phyloP scores from a whole-genome alignment of 2,888 invertebrate species.

The Calameuta filiformis region DNA sequence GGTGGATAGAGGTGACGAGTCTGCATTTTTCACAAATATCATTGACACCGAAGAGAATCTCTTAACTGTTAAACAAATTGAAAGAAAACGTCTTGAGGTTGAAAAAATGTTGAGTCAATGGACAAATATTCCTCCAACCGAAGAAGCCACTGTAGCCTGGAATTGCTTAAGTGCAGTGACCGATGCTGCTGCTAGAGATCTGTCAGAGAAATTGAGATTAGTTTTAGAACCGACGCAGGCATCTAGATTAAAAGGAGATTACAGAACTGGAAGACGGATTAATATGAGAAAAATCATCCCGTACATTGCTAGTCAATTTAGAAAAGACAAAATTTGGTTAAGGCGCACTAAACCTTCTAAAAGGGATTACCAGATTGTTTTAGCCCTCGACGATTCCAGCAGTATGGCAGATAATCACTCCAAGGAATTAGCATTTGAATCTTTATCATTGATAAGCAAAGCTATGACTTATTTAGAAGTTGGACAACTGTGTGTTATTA shows the following conservation, averaged over 20 bases:
- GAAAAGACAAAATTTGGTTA: constrained; percentile 99
- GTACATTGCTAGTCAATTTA: constrained; percentile 98
- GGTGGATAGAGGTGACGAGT: constrained; percentile 77
- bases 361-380: constrained; percentile 93
- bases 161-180: constrained; percentile 72
- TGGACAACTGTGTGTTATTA: constrained; percentile 90
- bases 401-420: constrained; percentile 91
- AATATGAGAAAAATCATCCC: constrained; percentile 99
- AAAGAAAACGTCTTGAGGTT: constrained; percentile 47
- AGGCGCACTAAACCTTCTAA: constrained; percentile 94
- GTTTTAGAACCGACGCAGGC: constrained; percentile 96
- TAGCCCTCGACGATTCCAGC: constrained; percentile 97
- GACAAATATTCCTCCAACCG: constrained; percentile 58
- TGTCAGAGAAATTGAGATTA: constrained; percentile 93
- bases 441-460: constrained; percentile 88
- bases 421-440: constrained; percentile 93
- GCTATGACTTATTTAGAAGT: constrained; percentile 93
- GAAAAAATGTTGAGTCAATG: constrained; percentile 53
- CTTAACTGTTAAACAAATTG: constrained; percentile 27
- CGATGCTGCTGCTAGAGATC: constrained; percentile 78
- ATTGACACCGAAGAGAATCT: constrained; percentile 34
- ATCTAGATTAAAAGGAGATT: constrained; percentile 93
- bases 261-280: constrained; percentile 93
- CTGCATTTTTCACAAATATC: constrained; percentile 79
- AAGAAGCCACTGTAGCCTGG: constrained; percentile 72